Conservation (phyloP, 2,888 invertebrate species). For the Malthinus flaveolus region DNA sequence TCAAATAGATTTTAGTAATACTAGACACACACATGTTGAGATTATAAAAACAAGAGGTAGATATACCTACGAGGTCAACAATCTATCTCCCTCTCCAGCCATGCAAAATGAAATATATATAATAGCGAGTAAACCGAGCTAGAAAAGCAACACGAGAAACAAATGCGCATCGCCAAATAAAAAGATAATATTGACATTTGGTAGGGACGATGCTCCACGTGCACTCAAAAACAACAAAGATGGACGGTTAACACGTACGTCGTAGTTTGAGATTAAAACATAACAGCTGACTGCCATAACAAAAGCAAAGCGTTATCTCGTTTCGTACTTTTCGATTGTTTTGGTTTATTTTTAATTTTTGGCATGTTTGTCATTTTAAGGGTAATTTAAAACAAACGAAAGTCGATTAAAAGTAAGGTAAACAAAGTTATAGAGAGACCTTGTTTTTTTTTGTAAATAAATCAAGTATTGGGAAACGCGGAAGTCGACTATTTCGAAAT, state of each 20-base stretch:
- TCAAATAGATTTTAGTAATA: too few species aligned
- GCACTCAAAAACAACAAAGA: constrained; percentile 28
- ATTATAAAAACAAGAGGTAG: background rate
- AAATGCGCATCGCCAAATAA: constrained; percentile 31
- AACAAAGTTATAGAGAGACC: background rate
- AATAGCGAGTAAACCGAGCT: constrained; percentile 15
- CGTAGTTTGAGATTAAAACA: constrained; percentile 38
- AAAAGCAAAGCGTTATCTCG: constrained; percentile 42
- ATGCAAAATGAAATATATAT: constrained; percentile 18
- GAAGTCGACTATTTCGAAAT: constrained; percentile 3
- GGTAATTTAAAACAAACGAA: too few species aligned
- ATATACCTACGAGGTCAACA: constrained; percentile 40
- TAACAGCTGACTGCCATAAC: constrained; percentile 56
- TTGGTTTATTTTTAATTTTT: constrained; percentile 7
- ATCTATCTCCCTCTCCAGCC: constrained; percentile 34
- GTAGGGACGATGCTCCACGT: constrained; percentile 21
- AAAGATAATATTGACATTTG: constrained; percentile 13
- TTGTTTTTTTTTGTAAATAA: background rate
- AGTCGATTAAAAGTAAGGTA: constrained; percentile 1
- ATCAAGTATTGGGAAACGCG: constrained; percentile 1
- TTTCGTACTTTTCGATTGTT: constrained; percentile 34
- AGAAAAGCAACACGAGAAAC: constrained; percentile 17
- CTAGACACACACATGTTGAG: background rate
- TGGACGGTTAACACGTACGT: constrained; percentile 36
- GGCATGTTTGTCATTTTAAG: too few species aligned